Evolutionary conservation across 2,113 vertebrate species (phyloP), one percentile per base, ranked within the genome.

Genomic region (Ictalurus punctatus): DNA sequence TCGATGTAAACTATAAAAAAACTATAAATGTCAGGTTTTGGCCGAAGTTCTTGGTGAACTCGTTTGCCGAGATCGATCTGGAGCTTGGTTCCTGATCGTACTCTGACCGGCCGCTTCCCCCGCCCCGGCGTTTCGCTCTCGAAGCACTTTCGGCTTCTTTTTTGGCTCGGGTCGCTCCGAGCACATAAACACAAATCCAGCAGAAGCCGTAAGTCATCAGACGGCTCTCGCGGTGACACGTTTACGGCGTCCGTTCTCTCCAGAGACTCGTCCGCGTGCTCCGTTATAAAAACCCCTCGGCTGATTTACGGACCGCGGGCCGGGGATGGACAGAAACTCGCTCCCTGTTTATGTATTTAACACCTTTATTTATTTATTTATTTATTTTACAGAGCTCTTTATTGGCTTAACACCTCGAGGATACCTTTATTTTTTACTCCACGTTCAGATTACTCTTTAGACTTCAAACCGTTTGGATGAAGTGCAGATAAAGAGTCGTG

Each of bases 181-280:
- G 1, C 44, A 12, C 73, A 40, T 44, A n/a, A 78, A 86, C n/a
- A 14, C 21, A 79, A 89, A 79, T 69, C 73, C 34, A 56, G 79
- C 67, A 52, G 83, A n/a, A 80, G 61, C 48, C 6, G 7, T 67
- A 71, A 40, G 37, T n/a, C 34, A 25, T 54, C 58, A 10, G 65
- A 67, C n/a, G 40, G 27, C 63, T 80, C 27, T 80, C 14, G 1
- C 74, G 30, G 9, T 89, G 74, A 85, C 88, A 48, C 88, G 40
- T 85, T 89, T 85, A 89, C 34, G 17, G 74, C 65, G 74, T 85
- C 48, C 9, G 12, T 40, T 44, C 40, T 19, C 76, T 27, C 83
- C 9, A 30, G 19, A 80, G 88, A 40, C 74, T 44, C 30, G 19
- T 69, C n/a, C 6, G 1, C 73, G 61, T 56, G 30, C 87, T 48